Conservation (phyloP, 2,888 invertebrate genomes). For the Hirtodrosophila duncani region DNA sequence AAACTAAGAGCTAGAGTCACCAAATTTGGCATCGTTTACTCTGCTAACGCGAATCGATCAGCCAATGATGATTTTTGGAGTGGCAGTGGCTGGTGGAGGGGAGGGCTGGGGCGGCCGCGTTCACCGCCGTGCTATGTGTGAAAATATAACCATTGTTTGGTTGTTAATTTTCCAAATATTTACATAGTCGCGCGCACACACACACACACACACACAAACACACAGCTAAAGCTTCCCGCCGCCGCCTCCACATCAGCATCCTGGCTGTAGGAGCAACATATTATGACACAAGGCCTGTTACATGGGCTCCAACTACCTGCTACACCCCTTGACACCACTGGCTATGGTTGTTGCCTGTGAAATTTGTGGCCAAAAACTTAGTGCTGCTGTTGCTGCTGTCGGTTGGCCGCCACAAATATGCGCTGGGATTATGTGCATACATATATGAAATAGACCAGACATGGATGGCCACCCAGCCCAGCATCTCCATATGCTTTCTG, state of each 20-base stretch:
- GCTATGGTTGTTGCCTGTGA: slow-evolving; percentile 18
- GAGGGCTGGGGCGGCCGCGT: neutral
- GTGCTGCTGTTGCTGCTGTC: slow-evolving; percentile 4
- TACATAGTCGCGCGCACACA: slow-evolving; percentile 29
- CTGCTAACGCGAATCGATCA: neutral
- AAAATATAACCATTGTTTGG: slow-evolving; percentile 62
- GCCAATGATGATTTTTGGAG: neutral
- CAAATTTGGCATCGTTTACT: too few relatives aligned
- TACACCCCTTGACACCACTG: neutral
- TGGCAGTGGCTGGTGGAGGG: neutral
- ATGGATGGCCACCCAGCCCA: too few relatives aligned
- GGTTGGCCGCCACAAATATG: slow-evolving; percentile 46
- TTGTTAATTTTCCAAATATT: slow-evolving; percentile 58
- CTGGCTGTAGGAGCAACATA: slow-evolving; percentile 6
- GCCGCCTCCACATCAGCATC: neutral
- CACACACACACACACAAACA: slow-evolving; percentile 1
- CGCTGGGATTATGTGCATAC: slow-evolving; percentile 8
- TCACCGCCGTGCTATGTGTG: slow-evolving; percentile 42
- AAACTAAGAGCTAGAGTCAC: too few relatives aligned
- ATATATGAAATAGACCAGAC: neutral
- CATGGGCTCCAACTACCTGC: slow-evolving; percentile 26
- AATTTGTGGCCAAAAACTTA: slow-evolving; percentile 46
- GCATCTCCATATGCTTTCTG: too few relatives aligned
- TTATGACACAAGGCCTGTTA: slow-evolving; percentile 51
- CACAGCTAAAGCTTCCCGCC: neutral